These are phyloP conservation scores for Esox lucius DNA, from an alignment of 2,797 vertebrate species.

Conservation along the genomic window DNA sequence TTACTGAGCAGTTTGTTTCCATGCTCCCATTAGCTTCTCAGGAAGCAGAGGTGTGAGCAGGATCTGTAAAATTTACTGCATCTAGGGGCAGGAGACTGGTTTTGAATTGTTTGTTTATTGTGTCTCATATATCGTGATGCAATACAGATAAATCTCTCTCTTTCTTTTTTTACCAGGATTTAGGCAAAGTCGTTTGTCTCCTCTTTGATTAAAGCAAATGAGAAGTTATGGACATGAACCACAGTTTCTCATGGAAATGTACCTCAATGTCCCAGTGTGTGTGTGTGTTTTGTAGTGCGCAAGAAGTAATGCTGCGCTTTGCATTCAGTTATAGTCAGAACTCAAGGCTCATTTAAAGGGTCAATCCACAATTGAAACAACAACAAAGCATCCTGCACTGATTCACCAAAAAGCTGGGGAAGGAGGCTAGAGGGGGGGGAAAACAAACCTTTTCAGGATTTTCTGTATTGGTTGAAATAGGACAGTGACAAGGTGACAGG, in stretches of 20 bases:
- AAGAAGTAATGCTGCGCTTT: conserved; percentile 23
- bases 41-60: conserved; percentile 29
- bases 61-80: conserved; percentile 35
- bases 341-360: background rate
- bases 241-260: conserved; percentile 60
- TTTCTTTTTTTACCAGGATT: conserved; percentile 42
- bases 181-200: conserved; percentile 29
- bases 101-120: conserved; percentile 64
- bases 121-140: conserved; percentile 60
- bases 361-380: conserved; percentile 25
- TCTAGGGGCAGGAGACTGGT: conserved; percentile 43
- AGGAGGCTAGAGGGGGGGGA: too few species aligned
- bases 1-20: conserved; percentile 3
- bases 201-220: conserved; percentile 51
- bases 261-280: conserved; percentile 38
- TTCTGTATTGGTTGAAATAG: too few species aligned
- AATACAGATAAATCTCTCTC: conserved; percentile 53
- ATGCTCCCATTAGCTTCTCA: conserved; percentile 23
- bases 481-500: too few species aligned
- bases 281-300: conserved; percentile 32
- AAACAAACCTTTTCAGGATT: too few species aligned
- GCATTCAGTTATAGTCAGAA: background rate
- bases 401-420: too few species aligned
- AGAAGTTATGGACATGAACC: conserved; percentile 59
- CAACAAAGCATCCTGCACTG: too few species aligned